Conservation (phyloP, 2,113 vertebrate species). For the Empidonax alnorum region DNA sequence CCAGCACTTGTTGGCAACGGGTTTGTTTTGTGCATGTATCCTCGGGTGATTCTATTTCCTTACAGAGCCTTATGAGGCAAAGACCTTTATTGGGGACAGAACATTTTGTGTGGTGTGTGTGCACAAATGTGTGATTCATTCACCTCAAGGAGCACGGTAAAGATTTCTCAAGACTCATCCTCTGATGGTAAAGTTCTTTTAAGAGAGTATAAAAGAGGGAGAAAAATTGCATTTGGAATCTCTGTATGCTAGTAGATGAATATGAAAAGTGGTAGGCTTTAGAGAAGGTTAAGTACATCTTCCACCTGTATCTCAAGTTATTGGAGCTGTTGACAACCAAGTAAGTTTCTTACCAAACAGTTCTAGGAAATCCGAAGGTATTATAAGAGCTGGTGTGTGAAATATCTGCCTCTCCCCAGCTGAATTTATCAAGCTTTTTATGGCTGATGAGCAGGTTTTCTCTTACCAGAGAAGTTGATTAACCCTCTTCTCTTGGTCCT, state of each 20-base stretch:
- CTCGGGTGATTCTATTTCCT: background rate
- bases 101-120: background rate
- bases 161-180: background rate
- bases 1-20: background rate
- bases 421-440: constrained; percentile 1
- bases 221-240: background rate
- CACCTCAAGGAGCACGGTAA: background rate
- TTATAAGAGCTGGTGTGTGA: background rate
- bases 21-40: background rate
- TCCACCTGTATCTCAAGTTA: background rate
- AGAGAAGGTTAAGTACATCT: background rate
- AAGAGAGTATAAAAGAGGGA: rapidly evolving
- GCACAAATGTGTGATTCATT: background rate
- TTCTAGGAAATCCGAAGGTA: background rate
- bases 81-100: background rate
- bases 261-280: background rate
- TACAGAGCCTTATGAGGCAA: background rate
- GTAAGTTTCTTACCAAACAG: background rate
- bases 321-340: background rate
- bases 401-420: background rate
- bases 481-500: background rate
- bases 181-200: background rate
- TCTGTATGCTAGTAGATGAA: background rate
- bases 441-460: constrained; percentile 20
- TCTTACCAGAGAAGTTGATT: background rate